Conservation (phyloP, 2,113 vertebrate species). For the Gobio gobio region DNA sequence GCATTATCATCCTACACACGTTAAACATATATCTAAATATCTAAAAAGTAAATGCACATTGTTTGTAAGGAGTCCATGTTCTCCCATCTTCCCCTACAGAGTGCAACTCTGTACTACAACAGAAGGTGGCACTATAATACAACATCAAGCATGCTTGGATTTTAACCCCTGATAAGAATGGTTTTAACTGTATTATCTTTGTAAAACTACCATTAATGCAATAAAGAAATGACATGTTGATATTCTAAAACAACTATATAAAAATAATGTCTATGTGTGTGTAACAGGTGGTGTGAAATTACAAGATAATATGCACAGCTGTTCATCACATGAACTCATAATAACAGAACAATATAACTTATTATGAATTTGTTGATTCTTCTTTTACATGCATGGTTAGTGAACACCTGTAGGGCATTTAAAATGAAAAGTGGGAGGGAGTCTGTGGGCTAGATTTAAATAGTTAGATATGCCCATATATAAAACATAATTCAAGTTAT, state of each 20-base stretch:
- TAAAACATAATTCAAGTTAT: not conserved
- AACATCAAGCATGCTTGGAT: not conserved
- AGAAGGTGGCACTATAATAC: conserved; percentile 2
- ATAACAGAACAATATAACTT: not conserved
- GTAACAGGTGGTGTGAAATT: not conserved
- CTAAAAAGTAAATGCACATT: not conserved
- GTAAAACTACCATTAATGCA: not conserved
- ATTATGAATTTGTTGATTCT: not conserved
- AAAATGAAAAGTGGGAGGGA: too few relatives aligned
- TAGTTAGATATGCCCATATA: not conserved
- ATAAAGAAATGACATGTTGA: not conserved
- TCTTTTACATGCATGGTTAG: not conserved
- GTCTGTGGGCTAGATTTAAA: not conserved
- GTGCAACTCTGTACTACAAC: not conserved
- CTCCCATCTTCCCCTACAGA: not conserved
- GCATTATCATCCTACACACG: not conserved
- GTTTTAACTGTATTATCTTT: not conserved
- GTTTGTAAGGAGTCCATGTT: not conserved
- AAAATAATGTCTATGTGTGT: not conserved
- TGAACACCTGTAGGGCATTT: not conserved
- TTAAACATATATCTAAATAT: not conserved
- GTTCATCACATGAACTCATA: not conserved
- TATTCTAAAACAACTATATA: not conserved
- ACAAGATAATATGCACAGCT: not conserved
- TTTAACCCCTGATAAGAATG: not conserved